Base-by-base conservation (phyloP, 37 sponge, comb jelly and placozoan genomes). In the Tethya wilhelma region DNA sequence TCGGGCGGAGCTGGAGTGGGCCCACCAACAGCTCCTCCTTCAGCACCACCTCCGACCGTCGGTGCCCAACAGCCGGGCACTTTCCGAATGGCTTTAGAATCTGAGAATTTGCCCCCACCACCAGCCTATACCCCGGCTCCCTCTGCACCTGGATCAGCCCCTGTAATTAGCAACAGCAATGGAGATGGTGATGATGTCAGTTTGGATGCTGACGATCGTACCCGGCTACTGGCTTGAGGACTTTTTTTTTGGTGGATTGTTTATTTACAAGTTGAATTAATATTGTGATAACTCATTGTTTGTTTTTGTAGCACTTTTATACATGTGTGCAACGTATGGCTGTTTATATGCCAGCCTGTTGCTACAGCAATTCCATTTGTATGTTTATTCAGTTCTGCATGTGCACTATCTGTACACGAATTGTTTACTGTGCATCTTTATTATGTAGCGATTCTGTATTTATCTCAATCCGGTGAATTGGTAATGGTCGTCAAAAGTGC, bases 111-210 rank as follows among this genome's bases (percentile, higher is more conserved):
- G 38, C 67, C 38, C 11, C 67, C 70, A 19, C 82, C 82, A 22
- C 64, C 74, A 32, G 74, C 73, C 73, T 84, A 44, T 59, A 44
- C 69, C 45, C 59, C 9, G 0, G 12, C 23, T 45, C 49, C 69
- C 31, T 8, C 55, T 37, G 20, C 67, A 44, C 84, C 67, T 11
- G 14, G 38, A 37, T 37, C 73, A 1, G 64, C 57, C 68, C 57
- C 70, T 30, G 81, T 41, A 43, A 65, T 65, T 23, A 19, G 33
- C 80, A 37, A 39, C n/a, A 25, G 25, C 14, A 26, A 41, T 45
- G n/a, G 17, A 5, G 28, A 34, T 31, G 45, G 31, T 43, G 34
- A 31, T 29, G 40, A 36, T 3, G 68, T 44, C 40, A 44, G 22
- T 25, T 1, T 64, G 4, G 84, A 74, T 38, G 67, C 29, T 17